Conservation (phyloP, 2,888 invertebrate genomes). For the Scaptomyza reducta region DNA sequence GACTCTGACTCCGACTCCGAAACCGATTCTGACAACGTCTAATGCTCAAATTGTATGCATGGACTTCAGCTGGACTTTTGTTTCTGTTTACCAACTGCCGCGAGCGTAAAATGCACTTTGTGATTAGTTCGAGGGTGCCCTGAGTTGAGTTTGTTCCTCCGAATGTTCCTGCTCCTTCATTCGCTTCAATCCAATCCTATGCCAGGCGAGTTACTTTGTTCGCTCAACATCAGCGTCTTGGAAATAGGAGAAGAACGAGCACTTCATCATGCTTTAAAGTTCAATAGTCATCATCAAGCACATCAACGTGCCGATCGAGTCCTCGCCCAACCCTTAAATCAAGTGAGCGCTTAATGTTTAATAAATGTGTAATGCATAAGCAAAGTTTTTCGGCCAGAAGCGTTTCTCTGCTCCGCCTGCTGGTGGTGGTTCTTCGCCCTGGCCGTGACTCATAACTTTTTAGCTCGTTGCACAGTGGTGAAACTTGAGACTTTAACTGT, state of each 20-base stretch:
- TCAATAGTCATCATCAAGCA: constrained; percentile 77
- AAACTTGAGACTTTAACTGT: not conserved
- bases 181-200: constrained; percentile 14
- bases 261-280: constrained; percentile 76
- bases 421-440: constrained; percentile 41
- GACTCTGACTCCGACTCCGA: constrained; percentile 12
- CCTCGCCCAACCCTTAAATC: constrained; percentile 65
- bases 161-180: constrained; percentile 5
- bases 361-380: constrained; percentile 78
- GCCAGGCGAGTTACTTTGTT: constrained; percentile 27
- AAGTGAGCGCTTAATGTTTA: constrained; percentile 73
- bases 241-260: constrained; percentile 35
- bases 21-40: constrained; percentile 32
- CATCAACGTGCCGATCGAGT: constrained; percentile 74
- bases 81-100: constrained; percentile 78
- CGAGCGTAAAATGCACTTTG: constrained; percentile 78
- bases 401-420: constrained; percentile 29
- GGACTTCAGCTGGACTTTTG: constrained; percentile 76
- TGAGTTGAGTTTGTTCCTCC: constrained; percentile 25
- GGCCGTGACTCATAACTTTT: constrained; percentile 69
- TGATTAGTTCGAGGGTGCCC: constrained; percentile 77
- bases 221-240: constrained; percentile 39
- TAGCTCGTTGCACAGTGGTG: constrained; percentile 58
- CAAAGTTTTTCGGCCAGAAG: constrained; percentile 70
- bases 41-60: constrained; percentile 73